Conservation (phyloP, 1,140 invertebrate species). For the Ceratina japonica region DNA sequence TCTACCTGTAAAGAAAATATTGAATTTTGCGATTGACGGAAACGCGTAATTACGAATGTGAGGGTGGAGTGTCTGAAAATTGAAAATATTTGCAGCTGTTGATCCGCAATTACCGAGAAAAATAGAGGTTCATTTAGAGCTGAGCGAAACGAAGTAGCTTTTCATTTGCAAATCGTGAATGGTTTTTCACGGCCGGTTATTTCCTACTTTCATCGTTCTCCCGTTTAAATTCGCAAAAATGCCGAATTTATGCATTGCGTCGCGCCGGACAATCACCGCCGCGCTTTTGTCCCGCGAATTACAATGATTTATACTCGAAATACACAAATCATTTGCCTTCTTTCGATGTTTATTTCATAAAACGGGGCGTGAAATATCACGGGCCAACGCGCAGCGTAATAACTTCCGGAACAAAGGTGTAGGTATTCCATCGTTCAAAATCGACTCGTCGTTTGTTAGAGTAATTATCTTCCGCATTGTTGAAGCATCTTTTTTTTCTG, state of each 20-base stretch:
- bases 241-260: constrained; percentile 2
- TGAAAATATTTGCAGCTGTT: constrained; percentile 15
- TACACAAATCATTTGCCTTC: neutral
- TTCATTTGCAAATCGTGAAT: constrained; percentile 17
- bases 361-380: neutral
- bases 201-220: neutral
- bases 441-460: too few relatives aligned
- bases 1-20: neutral
- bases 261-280: neutral
- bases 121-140: constrained; percentile 16
- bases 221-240: neutral
- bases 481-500: too few relatives aligned
- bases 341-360: neutral
- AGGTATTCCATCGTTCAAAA: too few relatives aligned
- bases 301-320: neutral
- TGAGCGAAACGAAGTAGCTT: neutral
- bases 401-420: too few relatives aligned
- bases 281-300: neutral
- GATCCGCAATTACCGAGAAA: neutral
- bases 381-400: too few relatives aligned
- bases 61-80: neutral
- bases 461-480: too few relatives aligned
- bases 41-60: neutral
- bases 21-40: neutral
- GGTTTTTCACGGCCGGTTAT: constrained; percentile 8